Conservation (phyloP, 2,888 invertebrate genomes). For the Cryptus viduatorius region DNA sequence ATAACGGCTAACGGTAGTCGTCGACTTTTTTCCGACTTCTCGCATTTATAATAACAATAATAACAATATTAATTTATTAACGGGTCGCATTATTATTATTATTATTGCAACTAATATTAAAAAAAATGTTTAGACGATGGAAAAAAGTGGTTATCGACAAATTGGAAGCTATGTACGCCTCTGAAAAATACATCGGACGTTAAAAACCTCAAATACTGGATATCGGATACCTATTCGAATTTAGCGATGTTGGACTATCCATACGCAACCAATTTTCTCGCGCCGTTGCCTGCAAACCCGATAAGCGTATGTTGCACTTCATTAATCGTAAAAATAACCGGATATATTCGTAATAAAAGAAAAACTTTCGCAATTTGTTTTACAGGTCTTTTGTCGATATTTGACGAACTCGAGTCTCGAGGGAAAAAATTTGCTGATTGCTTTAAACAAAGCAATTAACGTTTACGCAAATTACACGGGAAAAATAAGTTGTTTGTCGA, state of each 20-base stretch:
- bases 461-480: slow-evolving; percentile 95
- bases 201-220: slow-evolving; percentile 88
- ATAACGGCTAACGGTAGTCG: slow-evolving; percentile 86
- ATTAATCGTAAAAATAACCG: background rate
- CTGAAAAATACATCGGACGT: slow-evolving; percentile 87
- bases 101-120: too few relatives aligned
- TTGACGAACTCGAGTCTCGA: slow-evolving; percentile 79
- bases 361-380: background rate
- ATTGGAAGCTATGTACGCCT: slow-evolving; percentile 92
- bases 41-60: slow-evolving; percentile 10
- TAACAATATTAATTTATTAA: too few relatives aligned
- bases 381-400: slow-evolving; percentile 86
- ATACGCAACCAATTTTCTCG: slow-evolving; percentile 93
- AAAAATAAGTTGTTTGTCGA: slow-evolving; percentile 89
- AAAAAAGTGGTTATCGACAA: slow-evolving; percentile 88
- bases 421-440: slow-evolving; percentile 79
- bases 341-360: background rate
- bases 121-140: slow-evolving; percentile 87
- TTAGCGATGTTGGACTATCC: slow-evolving; percentile 99
- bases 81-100: too few relatives aligned
- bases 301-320: slow-evolving; percentile 86
- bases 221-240: slow-evolving; percentile 90
- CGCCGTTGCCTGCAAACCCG: slow-evolving; percentile 94
- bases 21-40: slow-evolving; percentile 17
- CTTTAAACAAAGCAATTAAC: slow-evolving; percentile 89